Evolutionary conservation across 2,113 vertebrate species (phyloP), one percentile per base, ranked within the genome.

Genomic region (Daboia siamensis): DNA sequence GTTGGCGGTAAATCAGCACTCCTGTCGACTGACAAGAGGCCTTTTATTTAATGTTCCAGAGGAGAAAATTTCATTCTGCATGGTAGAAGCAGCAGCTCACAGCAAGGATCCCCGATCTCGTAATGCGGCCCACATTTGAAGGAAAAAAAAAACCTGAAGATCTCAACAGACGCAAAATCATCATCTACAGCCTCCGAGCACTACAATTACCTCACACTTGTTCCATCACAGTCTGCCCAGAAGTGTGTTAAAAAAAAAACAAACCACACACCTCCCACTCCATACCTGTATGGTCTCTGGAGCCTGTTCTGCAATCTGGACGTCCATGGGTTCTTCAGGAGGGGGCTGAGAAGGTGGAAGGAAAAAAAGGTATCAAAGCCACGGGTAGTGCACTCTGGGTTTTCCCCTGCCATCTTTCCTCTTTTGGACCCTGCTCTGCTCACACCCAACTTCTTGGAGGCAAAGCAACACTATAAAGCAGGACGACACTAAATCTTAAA

Each of bases 291-390:
- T 88, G 15, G 94, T 94, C 61, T 96, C 96, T 0, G 94, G 91
- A 13, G 90, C 94, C 92, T 95, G 94, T 86, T 97, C 97, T 4
- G 94, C 94, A 80, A 96, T 94, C 74, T 96, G 96, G 80, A 96
- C 91, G 89, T 97, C 97, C 97, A 97, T 97, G 13, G 96, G 96
- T 91, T 97, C 97, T 87, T 97, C 97, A 24, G 95, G 93, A 92
- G 95, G 91, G 51, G 93, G 92, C 97, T 97, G 86, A 86, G 39
- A 3, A 26, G 55, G 2, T 90, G 39, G n/a, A 5, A 33, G 90
- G 57, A 2, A 90, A 4, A 90, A 39, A 90, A 3, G 3, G 20
- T 12, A 84, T 87, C 5, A 46, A 48, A 23, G 12, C 55, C 89
- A 52, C 51, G 4, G 26, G 15, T 5, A 20, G 29, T 20, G 86